These are phyloP conservation scores for Catonia carolina DNA, from an alignment of 2,888 invertebrate species.

Conservation along the genomic window DNA sequence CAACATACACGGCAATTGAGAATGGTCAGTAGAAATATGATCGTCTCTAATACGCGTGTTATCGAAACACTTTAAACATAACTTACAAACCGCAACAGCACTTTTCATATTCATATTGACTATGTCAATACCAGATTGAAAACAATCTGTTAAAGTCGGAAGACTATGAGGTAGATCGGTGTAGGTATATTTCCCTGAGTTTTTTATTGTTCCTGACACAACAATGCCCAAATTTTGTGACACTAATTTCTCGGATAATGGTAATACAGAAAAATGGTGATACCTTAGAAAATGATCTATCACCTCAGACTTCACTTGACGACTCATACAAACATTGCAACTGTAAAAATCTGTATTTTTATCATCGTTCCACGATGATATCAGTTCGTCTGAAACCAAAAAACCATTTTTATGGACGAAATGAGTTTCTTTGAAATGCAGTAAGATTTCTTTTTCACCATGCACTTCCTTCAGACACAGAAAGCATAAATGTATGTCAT, in stretches of 20 bases:
- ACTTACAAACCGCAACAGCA: neutral
- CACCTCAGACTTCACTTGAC: neutral
- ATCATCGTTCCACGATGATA: neutral
- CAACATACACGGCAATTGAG: neutral
- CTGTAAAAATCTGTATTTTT: neutral
- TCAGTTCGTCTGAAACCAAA: neutral
- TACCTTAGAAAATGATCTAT: neutral
- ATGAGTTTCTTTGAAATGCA: neutral
- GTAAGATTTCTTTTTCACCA: neutral
- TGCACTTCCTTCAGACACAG: neutral
- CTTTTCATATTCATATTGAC: neutral
- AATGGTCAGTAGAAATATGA: neutral
- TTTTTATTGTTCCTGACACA: neutral
- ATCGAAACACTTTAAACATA: neutral
- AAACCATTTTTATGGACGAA: neutral
- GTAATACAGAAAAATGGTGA: conserved; percentile 4
- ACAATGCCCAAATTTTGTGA: conserved; percentile 1
- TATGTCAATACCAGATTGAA: neutral
- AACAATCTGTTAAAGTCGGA: too few relatives aligned
- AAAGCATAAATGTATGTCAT: neutral
- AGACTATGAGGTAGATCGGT: too few relatives aligned
- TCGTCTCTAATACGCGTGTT: neutral
- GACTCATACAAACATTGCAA: neutral
- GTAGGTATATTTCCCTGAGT: too few relatives aligned
- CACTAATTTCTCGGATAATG: neutral